Conservation (phyloP, 2,888 invertebrate species). For the Dromius quadrimaculatus region DNA sequence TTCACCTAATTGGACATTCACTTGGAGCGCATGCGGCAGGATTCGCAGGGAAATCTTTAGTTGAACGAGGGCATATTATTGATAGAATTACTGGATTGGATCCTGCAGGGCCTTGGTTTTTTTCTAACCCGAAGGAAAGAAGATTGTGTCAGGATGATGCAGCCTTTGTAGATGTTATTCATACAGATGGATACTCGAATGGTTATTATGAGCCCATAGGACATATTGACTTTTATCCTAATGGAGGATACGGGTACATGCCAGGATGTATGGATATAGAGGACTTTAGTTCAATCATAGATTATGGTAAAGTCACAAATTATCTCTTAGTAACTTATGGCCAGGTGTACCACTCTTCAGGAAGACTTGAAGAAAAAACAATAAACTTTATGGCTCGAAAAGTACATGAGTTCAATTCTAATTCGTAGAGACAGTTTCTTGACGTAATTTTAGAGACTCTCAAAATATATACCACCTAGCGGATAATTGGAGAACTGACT, state of each 20-base stretch:
- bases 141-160: conserved; percentile 75
- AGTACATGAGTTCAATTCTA: no score
- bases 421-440: no score
- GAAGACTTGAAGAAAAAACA: no score
- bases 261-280: conserved; percentile 78
- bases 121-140: conserved; percentile 61
- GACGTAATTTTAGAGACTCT: no score
- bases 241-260: conserved; percentile 73
- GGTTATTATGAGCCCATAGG: conserved; percentile 74
- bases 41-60: conserved; percentile 66
- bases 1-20: conserved; percentile 70
- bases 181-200: conserved; percentile 74
- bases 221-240: conserved; percentile 79
- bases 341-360: no score
- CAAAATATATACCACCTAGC: no score
- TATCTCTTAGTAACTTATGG: no score
- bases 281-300: no score
- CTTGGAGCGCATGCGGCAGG: conserved; percentile 75
- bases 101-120: conserved; percentile 75
- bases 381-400: no score
- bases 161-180: conserved; percentile 77
- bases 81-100: conserved; percentile 64
- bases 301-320: no score
- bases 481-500: no score
- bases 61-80: conserved; percentile 19